A percentile compares a stretch with the other conserved stretches of the same genome.
phyloP scores from a whole-genome alignment of 2,797 vertebrate species.

The Crocodylus rhombifer region DNA sequence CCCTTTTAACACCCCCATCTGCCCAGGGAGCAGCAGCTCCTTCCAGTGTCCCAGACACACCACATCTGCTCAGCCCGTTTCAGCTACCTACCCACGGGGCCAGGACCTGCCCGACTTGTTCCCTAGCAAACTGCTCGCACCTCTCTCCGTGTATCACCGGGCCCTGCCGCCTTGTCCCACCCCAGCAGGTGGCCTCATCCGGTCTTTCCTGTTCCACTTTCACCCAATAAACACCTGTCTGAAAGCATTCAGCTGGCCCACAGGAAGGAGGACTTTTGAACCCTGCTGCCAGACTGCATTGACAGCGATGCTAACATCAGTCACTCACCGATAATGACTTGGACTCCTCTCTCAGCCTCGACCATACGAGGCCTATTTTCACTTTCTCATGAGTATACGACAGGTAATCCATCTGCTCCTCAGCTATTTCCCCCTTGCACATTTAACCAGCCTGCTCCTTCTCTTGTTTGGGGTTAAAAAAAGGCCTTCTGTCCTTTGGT shows the following conservation, averaged over 20 bases:
- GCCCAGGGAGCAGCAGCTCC: background rate
- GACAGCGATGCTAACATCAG: background rate
- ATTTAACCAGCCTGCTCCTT: background rate
- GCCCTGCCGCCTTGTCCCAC: background rate
- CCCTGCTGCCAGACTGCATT: background rate
- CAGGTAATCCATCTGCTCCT: background rate
- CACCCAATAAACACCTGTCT: background rate
- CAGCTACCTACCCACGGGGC: background rate
- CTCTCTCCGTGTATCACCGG: background rate
- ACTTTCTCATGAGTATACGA: fast-evolving
- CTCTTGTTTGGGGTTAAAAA: background rate
- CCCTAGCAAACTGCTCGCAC: background rate
- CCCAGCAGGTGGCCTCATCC: slow-evolving; percentile 40
- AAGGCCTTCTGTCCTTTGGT: background rate
- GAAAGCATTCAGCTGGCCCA: background rate
- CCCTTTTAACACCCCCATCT: background rate
- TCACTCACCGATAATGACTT: background rate
- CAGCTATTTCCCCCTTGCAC: background rate
- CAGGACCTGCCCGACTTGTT: slow-evolving; percentile 12
- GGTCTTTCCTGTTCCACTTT: slow-evolving; percentile 42
- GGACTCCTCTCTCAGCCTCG: background rate
- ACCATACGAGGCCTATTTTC: background rate
- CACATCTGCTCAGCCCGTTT: background rate
- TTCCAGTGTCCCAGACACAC: fast-evolving
- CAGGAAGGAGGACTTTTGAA: background rate